Percentiles rank a stretch among this genome's conserved stretches.
These are phyloP conservation scores for Axinella damicornis DNA, from an alignment of 37 sponge, comb jelly and placozoan genomes.

Conservation along the genomic window DNA sequence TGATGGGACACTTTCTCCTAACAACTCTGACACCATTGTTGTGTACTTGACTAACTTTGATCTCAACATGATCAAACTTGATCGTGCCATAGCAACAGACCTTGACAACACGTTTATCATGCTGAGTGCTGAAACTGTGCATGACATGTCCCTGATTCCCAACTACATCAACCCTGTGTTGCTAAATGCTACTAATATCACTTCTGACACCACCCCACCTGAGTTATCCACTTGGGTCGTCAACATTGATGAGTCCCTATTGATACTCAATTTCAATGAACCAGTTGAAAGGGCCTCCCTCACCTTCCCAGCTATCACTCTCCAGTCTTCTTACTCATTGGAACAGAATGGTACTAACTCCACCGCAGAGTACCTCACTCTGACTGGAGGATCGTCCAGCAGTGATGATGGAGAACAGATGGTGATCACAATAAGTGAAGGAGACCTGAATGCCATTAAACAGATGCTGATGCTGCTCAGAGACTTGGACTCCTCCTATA, in stretches of 20 bases:
- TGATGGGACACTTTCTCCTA: conserved; percentile 24
- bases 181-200: conserved; percentile 41
- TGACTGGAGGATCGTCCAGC: conserved; percentile 51
- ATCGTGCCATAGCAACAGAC: conserved; percentile 59
- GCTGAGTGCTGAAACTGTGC: conserved; percentile 27
- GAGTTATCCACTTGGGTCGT: conserved; percentile 56
- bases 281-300: conserved; percentile 72
- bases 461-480: conserved; percentile 45
- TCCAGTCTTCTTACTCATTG: conserved; percentile 55
- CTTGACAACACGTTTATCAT: conserved; percentile 57
- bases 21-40: conserved; percentile 45
- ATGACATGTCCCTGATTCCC: conserved; percentile 61
- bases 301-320: conserved; percentile 60
- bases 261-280: conserved; percentile 78
- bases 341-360: conserved; percentile 6
- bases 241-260: conserved; percentile 41
- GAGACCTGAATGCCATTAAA: conserved; percentile 84
- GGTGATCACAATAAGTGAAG: conserved; percentile 49
- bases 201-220: conserved; percentile 77
- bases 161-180: conserved; percentile 43
- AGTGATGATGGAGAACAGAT: conserved; percentile 76
- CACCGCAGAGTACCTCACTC: conserved; percentile 44
- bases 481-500: conserved; percentile 56
- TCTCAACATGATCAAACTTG: conserved; percentile 71
- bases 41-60: conserved; percentile 56